Percentiles rank a stretch among this genome's conserved stretches.
Conservation (phyloP, 2,113 vertebrate species). For the Coptodon rendalli region DNA sequence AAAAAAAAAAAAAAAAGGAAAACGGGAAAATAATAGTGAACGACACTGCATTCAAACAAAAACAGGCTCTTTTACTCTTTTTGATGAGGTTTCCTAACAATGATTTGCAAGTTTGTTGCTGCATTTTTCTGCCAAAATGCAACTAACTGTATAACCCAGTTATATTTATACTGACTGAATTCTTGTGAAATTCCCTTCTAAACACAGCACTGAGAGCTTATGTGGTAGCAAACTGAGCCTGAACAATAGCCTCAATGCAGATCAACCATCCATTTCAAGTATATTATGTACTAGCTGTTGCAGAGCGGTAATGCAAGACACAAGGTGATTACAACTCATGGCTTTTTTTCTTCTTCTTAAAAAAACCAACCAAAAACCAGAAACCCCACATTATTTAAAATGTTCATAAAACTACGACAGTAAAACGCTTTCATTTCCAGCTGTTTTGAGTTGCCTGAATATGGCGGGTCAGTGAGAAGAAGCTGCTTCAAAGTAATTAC, state of each 20-base stretch:
- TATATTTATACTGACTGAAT: not conserved
- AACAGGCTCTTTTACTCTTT: not conserved
- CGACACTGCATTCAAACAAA: not conserved
- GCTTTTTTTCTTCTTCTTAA: not conserved
- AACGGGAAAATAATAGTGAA: not conserved
- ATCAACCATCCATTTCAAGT: constrained; percentile 7
- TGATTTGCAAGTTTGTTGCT: not conserved
- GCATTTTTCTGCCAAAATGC: not conserved
- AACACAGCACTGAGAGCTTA: not conserved
- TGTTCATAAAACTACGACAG: constrained; percentile 56
- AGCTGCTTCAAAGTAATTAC: constrained; percentile 61
- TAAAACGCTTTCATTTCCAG: constrained; percentile 58
- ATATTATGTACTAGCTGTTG: constrained; percentile 10
- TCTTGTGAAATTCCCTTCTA: not conserved
- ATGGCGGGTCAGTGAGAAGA: constrained; percentile 35
- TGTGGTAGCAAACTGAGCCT: not conserved
- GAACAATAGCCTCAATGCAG: not conserved
- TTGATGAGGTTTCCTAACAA: not conserved
- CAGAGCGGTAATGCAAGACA: constrained; percentile 60
- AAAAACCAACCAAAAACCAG: not conserved
- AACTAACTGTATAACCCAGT: not conserved
- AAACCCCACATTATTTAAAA: constrained; percentile 56
- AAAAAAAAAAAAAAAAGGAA: not conserved
- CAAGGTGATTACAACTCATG: constrained; percentile 58
- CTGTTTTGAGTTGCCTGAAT: constrained; percentile 63